A percentile compares a stretch with the other conserved stretches of the same genome.
These are phyloP conservation scores for Cryptus armator DNA, from an alignment of 2,888 invertebrate genomes.

Conservation along the genomic window DNA sequence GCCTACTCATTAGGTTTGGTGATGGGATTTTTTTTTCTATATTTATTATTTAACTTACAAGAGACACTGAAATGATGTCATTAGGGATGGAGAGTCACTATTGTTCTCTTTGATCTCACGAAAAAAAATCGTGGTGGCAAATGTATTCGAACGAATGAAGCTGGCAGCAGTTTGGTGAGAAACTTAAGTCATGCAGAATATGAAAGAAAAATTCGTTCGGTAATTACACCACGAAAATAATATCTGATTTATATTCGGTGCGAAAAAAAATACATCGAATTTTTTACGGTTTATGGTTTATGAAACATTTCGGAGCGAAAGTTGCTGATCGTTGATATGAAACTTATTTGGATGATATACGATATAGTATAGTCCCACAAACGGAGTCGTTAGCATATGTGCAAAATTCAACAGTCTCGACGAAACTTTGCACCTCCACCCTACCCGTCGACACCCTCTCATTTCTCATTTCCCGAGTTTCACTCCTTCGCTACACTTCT, in stretches of 20 bases:
- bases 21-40: not conserved
- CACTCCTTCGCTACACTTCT: not conserved
- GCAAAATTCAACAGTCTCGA: slow-evolving; percentile 29
- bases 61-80: not conserved
- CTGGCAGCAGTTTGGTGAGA: not conserved
- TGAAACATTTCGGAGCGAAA: not conserved
- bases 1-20: slow-evolving; percentile 7
- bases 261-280: too few relatives aligned
- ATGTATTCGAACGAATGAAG: too few relatives aligned
- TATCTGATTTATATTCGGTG: too few relatives aligned
- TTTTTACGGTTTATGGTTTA: not conserved
- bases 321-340: not conserved
- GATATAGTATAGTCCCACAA: slow-evolving; percentile 13
- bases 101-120: not conserved
- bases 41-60: not conserved
- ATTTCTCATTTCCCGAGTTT: not conserved
- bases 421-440: not conserved
- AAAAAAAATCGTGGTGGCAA: not conserved
- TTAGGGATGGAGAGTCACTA: slow-evolving; percentile 17
- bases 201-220: too few relatives aligned
- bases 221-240: too few relatives aligned
- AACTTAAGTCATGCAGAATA: not conserved
- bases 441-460: not conserved
- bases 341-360: not conserved
- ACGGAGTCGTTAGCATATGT: slow-evolving; percentile 47